A percentile compares a stretch with the other conserved stretches of the same genome.
These are phyloP conservation scores for Camponotus vicinus DNA, from an alignment of 1,140 invertebrate species.

Conservation along the genomic window DNA sequence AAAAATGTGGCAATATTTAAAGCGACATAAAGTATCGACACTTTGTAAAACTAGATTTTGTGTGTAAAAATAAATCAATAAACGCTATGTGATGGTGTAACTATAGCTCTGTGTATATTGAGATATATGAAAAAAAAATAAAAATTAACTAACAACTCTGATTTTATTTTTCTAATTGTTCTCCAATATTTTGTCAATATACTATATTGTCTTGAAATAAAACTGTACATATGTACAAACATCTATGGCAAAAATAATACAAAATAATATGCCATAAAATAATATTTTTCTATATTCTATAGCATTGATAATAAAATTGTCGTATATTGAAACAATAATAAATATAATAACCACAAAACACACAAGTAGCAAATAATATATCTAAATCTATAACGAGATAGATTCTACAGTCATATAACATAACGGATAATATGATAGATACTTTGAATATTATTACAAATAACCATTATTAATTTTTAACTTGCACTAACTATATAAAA, in stretches of 20 bases:
- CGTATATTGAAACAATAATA: constrained; percentile 20
- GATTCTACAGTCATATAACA: neutral
- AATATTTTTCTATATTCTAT: neutral
- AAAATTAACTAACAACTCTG: neutral
- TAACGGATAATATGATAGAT: neutral
- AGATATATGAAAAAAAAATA: constrained; percentile 2
- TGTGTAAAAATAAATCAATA: constrained; percentile 46
- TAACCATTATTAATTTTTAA: neutral
- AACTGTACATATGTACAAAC: neutral
- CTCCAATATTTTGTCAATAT: constrained; percentile 1
- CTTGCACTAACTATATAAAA: neutral
- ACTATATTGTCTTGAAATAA: neutral
- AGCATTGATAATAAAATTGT: neutral
- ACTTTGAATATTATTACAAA: neutral
- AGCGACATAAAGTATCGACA: constrained; percentile 25
- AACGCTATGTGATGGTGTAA: neutral
- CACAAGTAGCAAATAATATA: constrained; percentile 32
- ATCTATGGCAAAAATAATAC: neutral
- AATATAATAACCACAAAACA: neutral
- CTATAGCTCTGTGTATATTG: neutral
- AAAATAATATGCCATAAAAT: neutral
- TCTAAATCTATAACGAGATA: constrained; percentile 1
- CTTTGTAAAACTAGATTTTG: constrained; percentile 28
- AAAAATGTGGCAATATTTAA: constrained; percentile 26
- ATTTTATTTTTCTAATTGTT: constrained; percentile 44